Base-by-base conservation (phyloP, 2,797 vertebrate genomes). In the Microchirus variegatus region DNA sequence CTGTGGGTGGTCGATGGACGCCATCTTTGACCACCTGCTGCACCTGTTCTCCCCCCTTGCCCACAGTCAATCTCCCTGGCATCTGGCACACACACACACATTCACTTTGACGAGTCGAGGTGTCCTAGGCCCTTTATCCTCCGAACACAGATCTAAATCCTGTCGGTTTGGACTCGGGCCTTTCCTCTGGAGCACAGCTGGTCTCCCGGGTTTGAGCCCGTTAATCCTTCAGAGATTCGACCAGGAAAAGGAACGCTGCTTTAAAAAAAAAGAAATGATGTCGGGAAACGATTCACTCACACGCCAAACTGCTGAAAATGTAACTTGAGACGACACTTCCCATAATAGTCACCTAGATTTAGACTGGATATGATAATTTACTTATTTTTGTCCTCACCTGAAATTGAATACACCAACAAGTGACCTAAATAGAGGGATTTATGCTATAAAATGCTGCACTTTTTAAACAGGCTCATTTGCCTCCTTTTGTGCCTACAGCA, bases 71-170 rank as follows among this genome's bases (percentile, higher is more conserved):
- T 62, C 77, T 75, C 73, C 15, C 42, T 67, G 75, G 71, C 78
- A 81, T 87, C 73, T 79, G 67, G 52, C 70, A 57, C 67, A 46
- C 57, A 59, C 26, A 36, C 18, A 54, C 19, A 61, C 51, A 53
- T 58, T 31, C 41, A 55, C 35, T 51, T 19, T 57, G 42, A 63
- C 70, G 49, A 43, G 43, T 60, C 38, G 67, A 84, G 80, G 62
- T 40, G 54, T 67, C 59, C 59, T 66, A 85, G 84, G 77, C 81
- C 72, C 65, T 81, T 89, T 63, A 88, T 89, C 85, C 80, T 64
- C 73, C 78, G 51, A 84, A 78, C 70, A 51, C 50, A 61, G 56
- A 67, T 50, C 59, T 63, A 80, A 87, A 86, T 86, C 85, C 73
- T 73, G 12, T 37, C 10, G 67, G 71, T 83, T 80, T 87, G 73